phyloP scores from a whole-genome alignment of 1,140 invertebrate genomes.

The Samia ricini region DNA sequence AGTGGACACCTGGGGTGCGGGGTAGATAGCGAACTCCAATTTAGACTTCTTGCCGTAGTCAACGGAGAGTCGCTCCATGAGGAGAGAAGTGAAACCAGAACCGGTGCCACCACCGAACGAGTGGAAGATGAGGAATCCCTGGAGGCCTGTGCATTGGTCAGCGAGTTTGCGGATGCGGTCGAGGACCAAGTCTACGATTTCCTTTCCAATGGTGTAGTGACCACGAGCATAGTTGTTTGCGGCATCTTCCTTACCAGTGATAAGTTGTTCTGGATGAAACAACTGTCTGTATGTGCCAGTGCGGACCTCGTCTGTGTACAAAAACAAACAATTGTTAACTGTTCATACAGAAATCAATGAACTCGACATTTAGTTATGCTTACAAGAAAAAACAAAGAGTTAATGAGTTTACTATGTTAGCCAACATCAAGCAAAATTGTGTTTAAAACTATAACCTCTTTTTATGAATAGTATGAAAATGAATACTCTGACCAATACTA shows the following conservation, averaged over 20 bases:
- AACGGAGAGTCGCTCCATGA: slow-evolving; percentile 93
- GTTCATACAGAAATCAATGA: not conserved
- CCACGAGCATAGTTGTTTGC: slow-evolving; percentile 94
- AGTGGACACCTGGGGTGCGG: slow-evolving; percentile 92
- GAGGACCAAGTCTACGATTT: slow-evolving; percentile 89
- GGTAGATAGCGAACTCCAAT: slow-evolving; percentile 94
- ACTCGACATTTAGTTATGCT: too few species aligned
- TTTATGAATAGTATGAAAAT: too few species aligned
- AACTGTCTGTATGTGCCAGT: slow-evolving; percentile 90
- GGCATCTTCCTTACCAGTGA: slow-evolving; percentile 93
- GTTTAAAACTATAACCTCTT: too few species aligned
- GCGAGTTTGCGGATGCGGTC: slow-evolving; percentile 89
- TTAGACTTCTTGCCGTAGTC: slow-evolving; percentile 95
- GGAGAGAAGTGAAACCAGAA: slow-evolving; percentile 91
- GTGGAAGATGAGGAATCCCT: slow-evolving; percentile 95
- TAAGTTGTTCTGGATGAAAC: slow-evolving; percentile 92
- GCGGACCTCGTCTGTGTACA: slow-evolving; percentile 83
- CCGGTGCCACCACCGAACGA: slow-evolving; percentile 94
- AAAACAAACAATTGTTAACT: not conserved
- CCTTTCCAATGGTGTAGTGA: slow-evolving; percentile 95
- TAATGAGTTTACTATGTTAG: not conserved
- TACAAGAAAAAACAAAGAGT: not conserved
- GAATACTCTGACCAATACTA: too few species aligned
- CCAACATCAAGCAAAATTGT: not conserved
- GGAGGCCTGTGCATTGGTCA: slow-evolving; percentile 92